A percentile compares a stretch with the other conserved stretches of the same genome.
These are phyloP conservation scores for Drosophila cyrtoloma DNA, from an alignment of 2,888 invertebrate species.

Conservation along the genomic window DNA sequence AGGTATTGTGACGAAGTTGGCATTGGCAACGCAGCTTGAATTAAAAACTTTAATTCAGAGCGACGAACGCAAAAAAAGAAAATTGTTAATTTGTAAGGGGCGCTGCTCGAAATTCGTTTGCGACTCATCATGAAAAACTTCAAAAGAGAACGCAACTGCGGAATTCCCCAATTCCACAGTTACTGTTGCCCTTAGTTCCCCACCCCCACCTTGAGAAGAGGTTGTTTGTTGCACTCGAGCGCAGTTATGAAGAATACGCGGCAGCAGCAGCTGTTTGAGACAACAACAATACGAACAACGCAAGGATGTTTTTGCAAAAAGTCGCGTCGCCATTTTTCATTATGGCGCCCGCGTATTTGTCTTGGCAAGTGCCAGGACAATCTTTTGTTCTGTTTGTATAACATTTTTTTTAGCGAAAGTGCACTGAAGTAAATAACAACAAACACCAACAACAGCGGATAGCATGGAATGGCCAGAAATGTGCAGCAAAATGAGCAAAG, in stretches of 20 bases:
- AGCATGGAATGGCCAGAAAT: slow-evolving; percentile 49
- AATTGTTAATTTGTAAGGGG: slow-evolving; percentile 49
- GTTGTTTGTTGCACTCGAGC: slow-evolving; percentile 41
- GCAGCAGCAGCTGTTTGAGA: slow-evolving; percentile 43
- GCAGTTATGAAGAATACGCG: slow-evolving; percentile 62
- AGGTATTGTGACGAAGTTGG: neutral
- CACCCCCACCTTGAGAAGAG: slow-evolving; percentile 1
- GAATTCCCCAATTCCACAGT: slow-evolving; percentile 13
- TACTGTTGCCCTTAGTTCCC: neutral
- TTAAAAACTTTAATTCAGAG: slow-evolving; percentile 26
- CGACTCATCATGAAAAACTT: slow-evolving; percentile 30
- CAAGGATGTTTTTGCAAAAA: slow-evolving; percentile 44
- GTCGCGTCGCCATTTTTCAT: slow-evolving; percentile 69
- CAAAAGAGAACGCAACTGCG: slow-evolving; percentile 4
- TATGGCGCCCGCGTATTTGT: slow-evolving; percentile 71
- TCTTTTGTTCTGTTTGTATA: slow-evolving; percentile 52
- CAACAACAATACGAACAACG: slow-evolving; percentile 12
- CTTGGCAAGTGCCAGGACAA: slow-evolving; percentile 58
- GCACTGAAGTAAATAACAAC: slow-evolving; percentile 67
- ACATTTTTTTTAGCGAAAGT: slow-evolving; percentile 46
- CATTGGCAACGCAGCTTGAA: slow-evolving; percentile 8
- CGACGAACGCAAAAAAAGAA: slow-evolving; percentile 10
- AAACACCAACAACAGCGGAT: slow-evolving; percentile 20
- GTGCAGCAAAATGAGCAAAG: slow-evolving; percentile 67
- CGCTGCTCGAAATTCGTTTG: slow-evolving; percentile 50